phyloP scores from a whole-genome alignment of 2,888 invertebrate genomes.

The Cerceris rybyensis region DNA sequence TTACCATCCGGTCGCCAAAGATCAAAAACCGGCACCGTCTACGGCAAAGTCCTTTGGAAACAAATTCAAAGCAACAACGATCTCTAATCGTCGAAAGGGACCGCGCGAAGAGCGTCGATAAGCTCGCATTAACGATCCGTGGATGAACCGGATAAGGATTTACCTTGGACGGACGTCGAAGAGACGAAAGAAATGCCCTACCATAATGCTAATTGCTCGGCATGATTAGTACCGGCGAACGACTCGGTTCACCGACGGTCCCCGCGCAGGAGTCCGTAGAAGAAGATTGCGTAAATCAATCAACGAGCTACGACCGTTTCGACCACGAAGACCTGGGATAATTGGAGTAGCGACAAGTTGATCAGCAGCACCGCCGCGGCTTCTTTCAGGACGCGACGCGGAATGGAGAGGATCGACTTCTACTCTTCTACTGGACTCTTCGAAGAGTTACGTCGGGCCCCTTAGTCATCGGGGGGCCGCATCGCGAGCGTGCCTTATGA shows the following conservation, averaged over 20 bases:
- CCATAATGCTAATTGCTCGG: constrained; percentile 70
- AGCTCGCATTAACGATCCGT: constrained; percentile 23
- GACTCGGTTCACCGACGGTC: constrained; percentile 10
- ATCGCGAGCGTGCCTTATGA: constrained; percentile 60
- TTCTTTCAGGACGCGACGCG: constrained; percentile 56
- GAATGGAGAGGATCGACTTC: constrained; percentile 55
- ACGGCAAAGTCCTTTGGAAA: too few species aligned
- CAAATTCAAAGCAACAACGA: too few species aligned
- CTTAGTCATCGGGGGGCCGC: constrained; percentile 60
- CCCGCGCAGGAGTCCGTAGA: constrained; percentile 37
- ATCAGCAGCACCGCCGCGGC: constrained; percentile 66
- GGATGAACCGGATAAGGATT: constrained; percentile 1
- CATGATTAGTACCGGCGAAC: constrained; percentile 57
- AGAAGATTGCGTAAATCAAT: constrained; percentile 73
- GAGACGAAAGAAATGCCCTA: constrained; percentile 29
- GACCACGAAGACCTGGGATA: constrained; percentile 62
- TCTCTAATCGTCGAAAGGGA: background rate
- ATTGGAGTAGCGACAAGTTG: constrained; percentile 76
- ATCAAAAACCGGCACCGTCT: too few species aligned
- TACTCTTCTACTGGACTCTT: constrained; percentile 36
- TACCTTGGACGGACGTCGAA: constrained; percentile 9
- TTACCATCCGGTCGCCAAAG: too few species aligned
- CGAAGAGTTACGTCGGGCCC: constrained; percentile 24
- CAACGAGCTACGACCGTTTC: constrained; percentile 62
- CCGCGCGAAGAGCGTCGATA: constrained; percentile 51